Conservation (phyloP, 2,888 invertebrate species). For the Mimumesa dahlbomi region DNA sequence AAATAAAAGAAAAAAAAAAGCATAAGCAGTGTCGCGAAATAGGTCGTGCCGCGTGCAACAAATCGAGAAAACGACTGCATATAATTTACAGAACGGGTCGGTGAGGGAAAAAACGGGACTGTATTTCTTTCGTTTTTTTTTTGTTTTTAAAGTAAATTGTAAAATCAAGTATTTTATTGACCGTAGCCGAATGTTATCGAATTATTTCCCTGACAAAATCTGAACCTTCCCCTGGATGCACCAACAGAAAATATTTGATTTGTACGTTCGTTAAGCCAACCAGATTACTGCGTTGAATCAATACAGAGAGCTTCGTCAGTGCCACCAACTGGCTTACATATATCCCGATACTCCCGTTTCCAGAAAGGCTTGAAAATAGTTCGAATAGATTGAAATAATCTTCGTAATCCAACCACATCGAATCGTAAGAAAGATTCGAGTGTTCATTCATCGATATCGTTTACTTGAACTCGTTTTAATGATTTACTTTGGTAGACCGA, state of each 20-base stretch:
- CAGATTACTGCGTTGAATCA: conserved; percentile 56
- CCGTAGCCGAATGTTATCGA: background rate
- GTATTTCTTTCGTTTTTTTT: too few relatives aligned
- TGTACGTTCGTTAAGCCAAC: conserved; percentile 51
- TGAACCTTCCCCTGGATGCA: background rate
- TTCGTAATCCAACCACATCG: too few relatives aligned
- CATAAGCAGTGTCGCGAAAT: background rate
- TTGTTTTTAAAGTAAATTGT: background rate
- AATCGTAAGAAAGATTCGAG: too few relatives aligned
- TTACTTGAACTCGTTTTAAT: background rate
- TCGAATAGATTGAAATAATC: background rate
- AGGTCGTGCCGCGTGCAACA: background rate
- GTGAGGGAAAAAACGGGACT: too few relatives aligned
- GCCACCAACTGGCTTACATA: conserved; percentile 36
- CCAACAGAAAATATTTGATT: conserved; percentile 39
- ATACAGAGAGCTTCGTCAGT: conserved; percentile 49
- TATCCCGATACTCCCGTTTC: conserved; percentile 28
- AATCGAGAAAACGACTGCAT: background rate
- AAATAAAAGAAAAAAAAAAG: background rate
- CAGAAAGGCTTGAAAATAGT: conserved; percentile 21
- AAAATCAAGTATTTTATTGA: background rate
- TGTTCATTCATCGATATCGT: background rate
- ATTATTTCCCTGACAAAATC: background rate
- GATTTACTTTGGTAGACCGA: background rate
- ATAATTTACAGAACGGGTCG: background rate